Conservation (phyloP, 2,113 vertebrate genomes). For the Sinosuthora webbiana region DNA sequence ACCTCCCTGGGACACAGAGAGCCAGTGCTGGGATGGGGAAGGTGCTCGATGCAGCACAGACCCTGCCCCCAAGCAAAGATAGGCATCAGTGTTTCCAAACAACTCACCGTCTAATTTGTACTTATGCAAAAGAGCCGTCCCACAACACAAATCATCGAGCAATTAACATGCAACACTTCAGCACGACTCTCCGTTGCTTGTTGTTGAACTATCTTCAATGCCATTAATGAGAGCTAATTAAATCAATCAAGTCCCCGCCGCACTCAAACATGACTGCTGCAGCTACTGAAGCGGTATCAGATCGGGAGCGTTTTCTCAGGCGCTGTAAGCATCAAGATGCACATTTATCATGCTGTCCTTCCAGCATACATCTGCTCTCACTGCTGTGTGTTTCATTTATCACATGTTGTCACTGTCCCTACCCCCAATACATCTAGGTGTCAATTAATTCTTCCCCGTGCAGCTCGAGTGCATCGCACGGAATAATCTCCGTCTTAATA, state of each 20-base stretch:
- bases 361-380: conserved; percentile 35
- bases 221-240: conserved; percentile 67
- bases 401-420: background rate
- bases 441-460: background rate
- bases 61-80: background rate
- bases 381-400: conserved; percentile 33
- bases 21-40: background rate
- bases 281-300: background rate
- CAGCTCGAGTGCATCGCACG: background rate
- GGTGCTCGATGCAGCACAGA: background rate
- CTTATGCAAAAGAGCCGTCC: conserved; percentile 20
- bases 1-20: background rate
- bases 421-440: background rate
- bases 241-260: conserved; percentile 51
- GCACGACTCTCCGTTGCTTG: conserved; percentile 5
- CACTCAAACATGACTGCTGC: background rate
- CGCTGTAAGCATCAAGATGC: conserved; percentile 2
- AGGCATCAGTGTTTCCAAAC: conserved; percentile 45
- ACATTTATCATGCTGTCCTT: conserved; percentile 48
- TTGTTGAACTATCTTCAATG: conserved; percentile 37
- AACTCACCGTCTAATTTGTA: conserved; percentile 39
- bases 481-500: background rate
- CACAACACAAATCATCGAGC: conserved; percentile 41
- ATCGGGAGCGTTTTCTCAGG: background rate
- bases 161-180: conserved; percentile 52